These are phyloP conservation scores for Anagrus nilaparvatae DNA, from an alignment of 1,140 invertebrate species.

Conservation along the genomic window DNA sequence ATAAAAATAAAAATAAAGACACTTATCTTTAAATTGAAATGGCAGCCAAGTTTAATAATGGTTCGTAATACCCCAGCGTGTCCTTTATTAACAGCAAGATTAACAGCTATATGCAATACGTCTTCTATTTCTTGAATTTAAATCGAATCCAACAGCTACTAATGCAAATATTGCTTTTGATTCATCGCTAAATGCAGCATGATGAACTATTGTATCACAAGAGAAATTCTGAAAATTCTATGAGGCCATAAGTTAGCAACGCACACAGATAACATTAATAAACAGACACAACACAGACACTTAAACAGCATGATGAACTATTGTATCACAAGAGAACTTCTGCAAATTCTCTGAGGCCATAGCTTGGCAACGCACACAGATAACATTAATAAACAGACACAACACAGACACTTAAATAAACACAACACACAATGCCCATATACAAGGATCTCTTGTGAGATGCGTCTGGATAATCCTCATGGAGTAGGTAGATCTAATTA, in stretches of 20 bases:
- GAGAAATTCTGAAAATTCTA: constrained; percentile 76
- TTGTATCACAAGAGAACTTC: too few relatives aligned
- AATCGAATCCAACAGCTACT: constrained; percentile 75
- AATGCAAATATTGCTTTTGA: constrained; percentile 75
- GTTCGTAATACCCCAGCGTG: constrained; percentile 88
- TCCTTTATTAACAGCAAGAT: constrained; percentile 94
- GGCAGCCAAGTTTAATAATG: constrained; percentile 79
- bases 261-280: constrained; percentile 5
- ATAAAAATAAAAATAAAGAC: too few relatives aligned
- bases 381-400: too few relatives aligned
- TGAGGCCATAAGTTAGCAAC: too few relatives aligned
- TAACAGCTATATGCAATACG: constrained; percentile 93
- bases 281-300: background rate
- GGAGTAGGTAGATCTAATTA: too few relatives aligned
- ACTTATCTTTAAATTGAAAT: constrained; percentile 85
- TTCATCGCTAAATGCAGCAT: constrained; percentile 94
- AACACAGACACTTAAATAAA: too few relatives aligned
- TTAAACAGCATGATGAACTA: too few relatives aligned
- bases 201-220: constrained; percentile 91
- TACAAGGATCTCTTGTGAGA: too few relatives aligned
- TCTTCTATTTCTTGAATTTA: constrained; percentile 94
- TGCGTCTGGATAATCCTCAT: too few relatives aligned
- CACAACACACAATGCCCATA: too few relatives aligned
- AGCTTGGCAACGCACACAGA: too few relatives aligned
- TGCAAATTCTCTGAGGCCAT: too few relatives aligned